Percentiles rank a stretch among this genome's conserved stretches.
Evolutionary conservation across 1,140 invertebrate species (phyloP).

Genomic region (Eurosta solidaginis): DNA sequence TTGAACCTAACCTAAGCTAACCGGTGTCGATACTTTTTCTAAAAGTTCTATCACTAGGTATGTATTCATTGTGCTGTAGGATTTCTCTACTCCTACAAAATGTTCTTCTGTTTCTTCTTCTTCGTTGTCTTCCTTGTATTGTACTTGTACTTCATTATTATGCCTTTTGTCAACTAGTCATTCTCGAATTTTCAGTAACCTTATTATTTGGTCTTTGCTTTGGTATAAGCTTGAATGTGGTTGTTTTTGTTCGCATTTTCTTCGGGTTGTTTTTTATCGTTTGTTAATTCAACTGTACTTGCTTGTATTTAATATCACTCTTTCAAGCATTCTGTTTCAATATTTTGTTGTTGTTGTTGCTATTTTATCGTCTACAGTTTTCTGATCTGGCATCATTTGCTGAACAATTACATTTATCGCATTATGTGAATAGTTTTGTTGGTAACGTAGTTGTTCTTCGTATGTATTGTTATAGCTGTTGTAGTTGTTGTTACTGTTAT

Average conservation of each 20-base stretch:
- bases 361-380: neutral
- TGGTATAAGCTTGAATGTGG: neutral
- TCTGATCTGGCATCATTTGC: neutral
- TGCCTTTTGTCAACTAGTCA: neutral
- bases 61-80: no score
- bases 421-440: neutral
- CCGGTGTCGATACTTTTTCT: no score
- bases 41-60: no score
- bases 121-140: no score
- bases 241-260: neutral
- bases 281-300: neutral
- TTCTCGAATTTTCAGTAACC: neutral
- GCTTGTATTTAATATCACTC: conserved; percentile 16
- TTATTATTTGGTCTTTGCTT: neutral
- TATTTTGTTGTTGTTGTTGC: neutral
- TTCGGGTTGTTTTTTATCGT: neutral
- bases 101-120: no score
- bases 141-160: conserved; percentile 16
- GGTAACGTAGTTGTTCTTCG: no score
- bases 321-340: neutral
- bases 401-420: neutral
- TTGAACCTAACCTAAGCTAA: no score
- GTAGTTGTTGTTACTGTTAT: neutral
- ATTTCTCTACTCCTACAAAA: no score
- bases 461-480: no score